A percentile compares a stretch with the other conserved stretches of the same genome.
Conservation (phyloP, 2,888 invertebrate genomes). For the Drosophila crucigera region DNA sequence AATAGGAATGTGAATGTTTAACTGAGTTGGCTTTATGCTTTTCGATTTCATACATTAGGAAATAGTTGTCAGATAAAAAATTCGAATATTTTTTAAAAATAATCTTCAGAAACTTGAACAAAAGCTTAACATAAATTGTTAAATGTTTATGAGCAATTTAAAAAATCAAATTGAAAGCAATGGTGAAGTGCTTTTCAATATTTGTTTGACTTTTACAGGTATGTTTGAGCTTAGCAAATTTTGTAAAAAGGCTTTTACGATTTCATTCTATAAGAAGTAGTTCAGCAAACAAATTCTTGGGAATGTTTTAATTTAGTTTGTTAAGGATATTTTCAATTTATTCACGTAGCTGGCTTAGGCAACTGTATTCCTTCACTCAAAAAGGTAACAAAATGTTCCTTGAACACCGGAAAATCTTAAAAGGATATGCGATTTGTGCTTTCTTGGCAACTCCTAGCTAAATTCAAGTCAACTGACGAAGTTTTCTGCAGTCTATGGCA, state of each 20-base stretch:
- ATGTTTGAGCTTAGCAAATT: not conserved
- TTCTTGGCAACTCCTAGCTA: not conserved
- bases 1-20: not conserved
- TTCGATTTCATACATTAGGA: too few species aligned
- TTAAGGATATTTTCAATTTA: not conserved
- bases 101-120: not conserved
- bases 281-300: not conserved
- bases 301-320: not conserved
- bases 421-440: not conserved
- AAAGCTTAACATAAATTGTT: not conserved
- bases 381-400: not conserved
- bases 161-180: not conserved
- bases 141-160: too few species aligned
- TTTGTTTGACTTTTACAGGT: not conserved
- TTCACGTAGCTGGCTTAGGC: not conserved
- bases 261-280: not conserved
- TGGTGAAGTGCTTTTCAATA: not conserved
- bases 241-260: not conserved
- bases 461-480: conserved; percentile 43
- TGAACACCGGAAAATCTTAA: not conserved
- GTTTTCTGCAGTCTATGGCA: conserved; percentile 1
- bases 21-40: not conserved
- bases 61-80: too few species aligned
- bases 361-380: not conserved
- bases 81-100: too few species aligned